Evolutionary conservation across 2,888 invertebrate species (phyloP), one percentile per base, ranked within the genome.

Genomic region (Theristus sp.): DNA sequence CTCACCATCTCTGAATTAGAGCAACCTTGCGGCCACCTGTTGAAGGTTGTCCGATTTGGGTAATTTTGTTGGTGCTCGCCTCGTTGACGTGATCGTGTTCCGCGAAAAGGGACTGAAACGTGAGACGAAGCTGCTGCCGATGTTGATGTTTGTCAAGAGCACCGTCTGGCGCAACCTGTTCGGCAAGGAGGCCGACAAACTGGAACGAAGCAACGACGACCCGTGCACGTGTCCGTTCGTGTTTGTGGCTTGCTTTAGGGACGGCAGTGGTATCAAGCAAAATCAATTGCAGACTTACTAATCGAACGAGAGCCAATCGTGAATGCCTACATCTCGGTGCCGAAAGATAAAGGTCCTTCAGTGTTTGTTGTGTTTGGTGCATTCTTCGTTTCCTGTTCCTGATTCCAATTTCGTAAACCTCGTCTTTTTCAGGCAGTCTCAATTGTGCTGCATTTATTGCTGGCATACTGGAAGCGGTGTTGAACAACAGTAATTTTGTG

Each of bases 381-480:
- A n/a, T n/a, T n/a, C n/a, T n/a, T n/a, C n/a, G n/a, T n/a, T n/a
- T n/a, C 65, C 66, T 64, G 17, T 30, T 38, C 26, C 52, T 59
- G 22, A 24, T 27, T 20, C 13, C 17, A 27, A 17, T 22, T 58
- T 53, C 22, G 25, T 31, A 31, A 54, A n/a, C 20, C 58, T 28
- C 2, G 30, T 63, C 62, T 62, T 58, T 67, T 67, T 29, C 67
- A 76, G 76, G 90, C 0, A 90, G 87, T 62, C 78, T 98, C 3
- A 98, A 98, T 76, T 98, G 96, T 79, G 94, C 96, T 24, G 87
- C 90, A n/a, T 98, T 96, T 73, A 86, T 87, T 62, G 96, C 94
- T 65, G 98, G 98, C 26, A 94, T 99, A 65, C 84, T 99, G 56
- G 96, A 98, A 77, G 89, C 93, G 59, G 87, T 98, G 26, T 79